phyloP scores from a whole-genome alignment of 2,797 vertebrate species.

The Silurus lanzhouensis region DNA sequence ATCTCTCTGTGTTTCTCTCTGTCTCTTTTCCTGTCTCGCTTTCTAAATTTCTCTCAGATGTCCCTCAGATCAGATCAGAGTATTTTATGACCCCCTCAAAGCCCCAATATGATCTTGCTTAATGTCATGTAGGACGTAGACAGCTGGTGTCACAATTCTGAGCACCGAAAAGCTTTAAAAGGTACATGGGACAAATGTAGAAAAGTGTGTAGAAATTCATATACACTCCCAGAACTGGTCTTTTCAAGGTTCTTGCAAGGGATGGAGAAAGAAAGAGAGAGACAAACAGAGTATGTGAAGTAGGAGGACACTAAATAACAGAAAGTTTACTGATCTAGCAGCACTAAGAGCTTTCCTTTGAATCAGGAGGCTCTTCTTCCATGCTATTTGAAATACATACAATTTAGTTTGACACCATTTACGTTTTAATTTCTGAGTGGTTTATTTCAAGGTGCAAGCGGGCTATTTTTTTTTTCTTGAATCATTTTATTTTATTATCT shows the following conservation, averaged over 20 bases:
- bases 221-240: background rate
- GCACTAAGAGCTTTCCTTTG: too few species aligned
- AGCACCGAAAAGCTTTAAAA: background rate
- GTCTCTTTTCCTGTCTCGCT: background rate
- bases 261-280: background rate
- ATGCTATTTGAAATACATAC: too few species aligned
- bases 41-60: background rate
- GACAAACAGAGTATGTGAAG: background rate
- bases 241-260: background rate
- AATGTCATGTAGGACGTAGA: background rate
- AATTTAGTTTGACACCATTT: too few species aligned
- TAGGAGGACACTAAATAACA: constrained; percentile 24
- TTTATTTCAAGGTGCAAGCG: too few species aligned
- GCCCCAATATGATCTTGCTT: background rate
- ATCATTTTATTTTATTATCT: too few species aligned
- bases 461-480: too few species aligned
- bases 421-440: too few species aligned
- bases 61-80: background rate
- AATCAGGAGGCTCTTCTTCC: too few species aligned
- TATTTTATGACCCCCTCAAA: constrained; percentile 5
- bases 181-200: constrained; percentile 14
- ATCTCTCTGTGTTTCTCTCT: background rate
- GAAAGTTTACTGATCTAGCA: constrained; percentile 9
- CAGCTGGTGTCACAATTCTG: background rate
- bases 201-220: constrained; percentile 32